These are phyloP conservation scores for Zaprionus lachaisei DNA, from an alignment of 1,140 invertebrate genomes.

Conservation along the genomic window DNA sequence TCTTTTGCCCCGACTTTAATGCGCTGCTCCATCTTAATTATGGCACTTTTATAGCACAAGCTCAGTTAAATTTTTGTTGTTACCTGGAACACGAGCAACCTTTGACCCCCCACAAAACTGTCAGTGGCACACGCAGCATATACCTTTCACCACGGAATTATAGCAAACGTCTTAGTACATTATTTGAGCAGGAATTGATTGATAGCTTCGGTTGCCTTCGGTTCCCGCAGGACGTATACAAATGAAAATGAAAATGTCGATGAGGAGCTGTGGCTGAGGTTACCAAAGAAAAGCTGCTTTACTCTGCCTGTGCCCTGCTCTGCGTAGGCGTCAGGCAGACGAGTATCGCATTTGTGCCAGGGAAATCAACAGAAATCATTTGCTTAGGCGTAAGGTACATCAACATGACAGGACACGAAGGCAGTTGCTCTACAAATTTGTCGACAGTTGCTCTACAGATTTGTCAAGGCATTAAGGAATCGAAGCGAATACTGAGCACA, in stretches of 20 bases:
- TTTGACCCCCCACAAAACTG: constrained; percentile 28
- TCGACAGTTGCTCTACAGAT: constrained; percentile 7
- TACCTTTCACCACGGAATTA: constrained; percentile 55
- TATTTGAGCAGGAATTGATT: constrained; percentile 73
- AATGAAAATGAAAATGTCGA: constrained; percentile 27
- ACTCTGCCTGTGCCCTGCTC: background rate
- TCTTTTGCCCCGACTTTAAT: background rate
- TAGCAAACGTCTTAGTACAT: constrained; percentile 53
- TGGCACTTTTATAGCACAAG: constrained; percentile 13
- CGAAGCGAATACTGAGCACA: background rate
- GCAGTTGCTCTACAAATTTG: background rate
- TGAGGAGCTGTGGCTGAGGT: background rate
- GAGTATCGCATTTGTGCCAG: constrained; percentile 34
- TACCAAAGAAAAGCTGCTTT: background rate
- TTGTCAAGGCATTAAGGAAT: constrained; percentile 14
- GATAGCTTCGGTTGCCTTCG: constrained; percentile 51
- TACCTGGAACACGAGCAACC: constrained; percentile 32
- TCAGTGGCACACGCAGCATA: constrained; percentile 28
- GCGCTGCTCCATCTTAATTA: constrained; percentile 7
- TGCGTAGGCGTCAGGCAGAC: background rate
- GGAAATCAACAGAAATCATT: constrained; percentile 62
- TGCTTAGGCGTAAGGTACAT: constrained; percentile 30
- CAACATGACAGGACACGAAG: constrained; percentile 30
- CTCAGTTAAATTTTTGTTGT: constrained; percentile 8
- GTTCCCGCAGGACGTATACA: constrained; percentile 25